These are phyloP conservation scores for Bergia puertoricense DNA, from an alignment of 92 coral and sea anemone species.

Conservation along the genomic window DNA sequence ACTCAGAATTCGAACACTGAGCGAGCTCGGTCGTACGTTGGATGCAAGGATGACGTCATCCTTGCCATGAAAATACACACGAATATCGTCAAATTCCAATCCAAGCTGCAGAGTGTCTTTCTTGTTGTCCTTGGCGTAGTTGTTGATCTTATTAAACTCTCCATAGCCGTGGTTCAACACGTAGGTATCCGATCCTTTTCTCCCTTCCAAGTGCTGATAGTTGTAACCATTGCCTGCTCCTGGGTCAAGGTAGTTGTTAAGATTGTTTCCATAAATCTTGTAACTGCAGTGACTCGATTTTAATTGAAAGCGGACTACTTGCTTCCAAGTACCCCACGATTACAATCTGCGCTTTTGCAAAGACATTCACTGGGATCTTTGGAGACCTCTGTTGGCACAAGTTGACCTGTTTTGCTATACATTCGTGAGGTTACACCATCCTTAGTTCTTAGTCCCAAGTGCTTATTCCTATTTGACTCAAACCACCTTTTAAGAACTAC, in stretches of 20 bases:
- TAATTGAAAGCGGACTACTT: neutral
- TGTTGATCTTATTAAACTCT: slow-evolving; percentile 24
- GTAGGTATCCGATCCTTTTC: slow-evolving; percentile 58
- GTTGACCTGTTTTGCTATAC: neutral
- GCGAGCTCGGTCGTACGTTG: slow-evolving; percentile 32
- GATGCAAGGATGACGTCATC: slow-evolving; percentile 52
- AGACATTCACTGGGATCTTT: slow-evolving; percentile 34
- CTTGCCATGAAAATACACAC: slow-evolving; percentile 34
- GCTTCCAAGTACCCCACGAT: neutral
- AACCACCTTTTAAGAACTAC: slow-evolving; percentile 37
- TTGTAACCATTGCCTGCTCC: slow-evolving; percentile 63
- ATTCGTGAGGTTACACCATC: slow-evolving; percentile 51
- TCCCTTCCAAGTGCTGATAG: slow-evolving; percentile 50
- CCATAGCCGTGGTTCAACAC: slow-evolving; percentile 61
- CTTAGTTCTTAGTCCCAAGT: slow-evolving; percentile 47
- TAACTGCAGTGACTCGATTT: slow-evolving; percentile 66
- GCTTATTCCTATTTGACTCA: slow-evolving; percentile 12
- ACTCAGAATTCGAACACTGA: neutral
- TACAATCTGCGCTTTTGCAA: neutral
- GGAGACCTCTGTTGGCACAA: slow-evolving; percentile 53
- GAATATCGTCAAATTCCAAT: slow-evolving; percentile 47
- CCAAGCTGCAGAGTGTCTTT: slow-evolving; percentile 53
- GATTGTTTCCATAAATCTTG: slow-evolving; percentile 47
- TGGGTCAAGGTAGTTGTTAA: slow-evolving; percentile 65
- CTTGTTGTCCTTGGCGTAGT: slow-evolving; percentile 47